A percentile compares a stretch with the other conserved stretches of the same genome.
Conservation (phyloP, 2,113 vertebrate genomes). For the Pelmatolapia mariae region DNA sequence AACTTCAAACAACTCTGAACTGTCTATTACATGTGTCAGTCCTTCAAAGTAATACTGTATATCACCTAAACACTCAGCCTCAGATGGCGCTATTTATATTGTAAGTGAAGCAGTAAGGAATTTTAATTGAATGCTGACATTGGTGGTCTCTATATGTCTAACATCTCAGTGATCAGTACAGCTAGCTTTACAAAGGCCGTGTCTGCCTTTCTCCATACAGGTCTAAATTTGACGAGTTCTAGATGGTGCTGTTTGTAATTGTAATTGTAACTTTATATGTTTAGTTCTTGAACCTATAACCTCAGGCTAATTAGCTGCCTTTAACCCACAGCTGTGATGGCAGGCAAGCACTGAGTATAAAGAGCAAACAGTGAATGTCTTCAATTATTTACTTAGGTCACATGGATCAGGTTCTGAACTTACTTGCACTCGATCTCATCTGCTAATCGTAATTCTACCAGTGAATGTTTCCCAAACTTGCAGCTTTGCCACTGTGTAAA, state of each 20-base stretch:
- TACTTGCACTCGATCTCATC: neutral
- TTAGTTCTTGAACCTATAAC: neutral
- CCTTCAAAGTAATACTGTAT: neutral
- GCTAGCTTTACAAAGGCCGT: neutral
- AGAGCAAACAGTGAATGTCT: neutral
- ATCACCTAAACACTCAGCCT: neutral
- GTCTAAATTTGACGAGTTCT: neutral
- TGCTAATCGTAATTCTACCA: neutral
- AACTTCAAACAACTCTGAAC: neutral
- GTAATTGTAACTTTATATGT: neutral
- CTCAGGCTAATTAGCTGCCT: neutral
- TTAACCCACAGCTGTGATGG: neutral
- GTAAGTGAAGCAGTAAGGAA: neutral
- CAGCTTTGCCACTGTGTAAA: neutral
- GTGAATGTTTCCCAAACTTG: neutral
- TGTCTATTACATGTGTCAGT: neutral
- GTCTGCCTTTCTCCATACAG: neutral
- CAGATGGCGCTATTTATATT: neutral
- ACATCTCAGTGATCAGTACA: neutral
- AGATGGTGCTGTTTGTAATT: neutral
- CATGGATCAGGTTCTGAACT: constrained; percentile 22
- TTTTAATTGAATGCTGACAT: neutral
- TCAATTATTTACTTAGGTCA: constrained; percentile 45
- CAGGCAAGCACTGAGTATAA: neutral
- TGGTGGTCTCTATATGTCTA: neutral